These are phyloP conservation scores for Cosmia trapezina DNA, from an alignment of 2,888 invertebrate species.

Conservation along the genomic window DNA sequence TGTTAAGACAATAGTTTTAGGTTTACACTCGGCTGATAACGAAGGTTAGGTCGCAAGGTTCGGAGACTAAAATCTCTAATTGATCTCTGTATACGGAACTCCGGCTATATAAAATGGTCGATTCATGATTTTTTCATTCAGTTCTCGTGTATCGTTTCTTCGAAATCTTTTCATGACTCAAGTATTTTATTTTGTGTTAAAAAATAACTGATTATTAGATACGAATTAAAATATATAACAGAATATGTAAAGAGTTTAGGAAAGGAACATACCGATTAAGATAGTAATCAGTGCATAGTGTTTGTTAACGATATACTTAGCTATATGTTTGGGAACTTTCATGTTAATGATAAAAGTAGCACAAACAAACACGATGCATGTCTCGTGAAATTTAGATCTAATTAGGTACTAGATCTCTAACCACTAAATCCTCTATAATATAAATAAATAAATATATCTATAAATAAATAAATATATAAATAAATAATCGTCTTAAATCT, in stretches of 20 bases:
- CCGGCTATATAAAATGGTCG: conserved; percentile 33
- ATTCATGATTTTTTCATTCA: conserved; percentile 33
- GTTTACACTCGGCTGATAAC: conserved; percentile 52
- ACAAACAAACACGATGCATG: not conserved
- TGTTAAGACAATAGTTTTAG: conserved; percentile 59
- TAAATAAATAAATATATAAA: no score
- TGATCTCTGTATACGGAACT: conserved; percentile 27
- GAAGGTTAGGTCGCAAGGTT: conserved; percentile 63
- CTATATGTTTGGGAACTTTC: no score
- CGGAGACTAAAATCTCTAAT: conserved; percentile 41
- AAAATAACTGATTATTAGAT: not conserved
- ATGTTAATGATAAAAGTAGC: not conserved
- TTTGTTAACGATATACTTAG: not conserved
- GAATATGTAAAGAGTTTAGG: not conserved
- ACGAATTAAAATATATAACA: not conserved
- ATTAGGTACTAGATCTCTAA: not conserved
- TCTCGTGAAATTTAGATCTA: not conserved
- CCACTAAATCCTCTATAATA: no score
- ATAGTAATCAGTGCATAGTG: not conserved
- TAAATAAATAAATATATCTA: no score
- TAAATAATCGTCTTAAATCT: not conserved
- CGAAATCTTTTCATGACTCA: not conserved
- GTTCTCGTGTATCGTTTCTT: not conserved
- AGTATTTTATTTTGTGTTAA: not conserved
- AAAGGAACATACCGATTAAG: not conserved